phyloP scores from a whole-genome alignment of 2,888 invertebrate species.

The Lacanobia wlatinum region DNA sequence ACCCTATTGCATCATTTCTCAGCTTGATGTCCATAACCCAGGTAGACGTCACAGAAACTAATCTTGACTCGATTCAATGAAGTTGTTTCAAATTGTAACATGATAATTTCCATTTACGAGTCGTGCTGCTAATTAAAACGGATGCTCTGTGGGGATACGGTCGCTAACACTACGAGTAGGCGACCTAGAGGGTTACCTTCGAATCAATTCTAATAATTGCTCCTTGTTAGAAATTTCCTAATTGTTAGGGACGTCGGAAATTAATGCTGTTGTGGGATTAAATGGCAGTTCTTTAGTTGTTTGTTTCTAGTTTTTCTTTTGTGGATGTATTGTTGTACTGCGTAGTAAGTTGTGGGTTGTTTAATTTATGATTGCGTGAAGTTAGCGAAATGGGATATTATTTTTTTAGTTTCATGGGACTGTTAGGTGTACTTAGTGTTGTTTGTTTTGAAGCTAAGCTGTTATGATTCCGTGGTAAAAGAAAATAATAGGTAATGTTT shows the following conservation, averaged over 20 bases:
- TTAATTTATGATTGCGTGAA: not conserved
- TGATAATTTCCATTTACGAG: slow-evolving; percentile 59
- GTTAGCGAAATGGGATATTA: not conserved
- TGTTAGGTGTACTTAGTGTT: too few relatives aligned
- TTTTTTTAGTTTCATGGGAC: not conserved
- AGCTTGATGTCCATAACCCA: slow-evolving; percentile 23
- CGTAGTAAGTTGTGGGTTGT: not conserved
- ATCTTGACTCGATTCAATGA: slow-evolving; percentile 51
- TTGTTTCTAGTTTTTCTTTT: slow-evolving; percentile 29
- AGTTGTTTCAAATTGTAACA: slow-evolving; percentile 58
- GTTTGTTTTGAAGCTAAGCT: too few relatives aligned
- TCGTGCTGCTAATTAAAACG: slow-evolving; percentile 62
- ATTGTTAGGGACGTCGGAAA: slow-evolving; percentile 38
- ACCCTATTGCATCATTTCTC: slow-evolving; percentile 22
- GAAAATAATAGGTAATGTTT: too few relatives aligned
- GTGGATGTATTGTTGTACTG: slow-evolving; percentile 1
- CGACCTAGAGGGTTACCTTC: slow-evolving; percentile 45
- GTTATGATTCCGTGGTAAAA: too few relatives aligned
- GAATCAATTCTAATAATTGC: slow-evolving; percentile 63
- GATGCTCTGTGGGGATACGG: slow-evolving; percentile 53
- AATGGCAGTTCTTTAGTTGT: slow-evolving; percentile 33
- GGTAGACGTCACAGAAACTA: slow-evolving; percentile 52
- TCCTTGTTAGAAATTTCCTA: too few relatives aligned
- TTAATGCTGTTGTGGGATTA: slow-evolving; percentile 35
- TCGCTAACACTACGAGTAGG: slow-evolving; percentile 50